These are phyloP conservation scores for Augochlora pura DNA, from an alignment of 1,140 invertebrate species.

Conservation along the genomic window DNA sequence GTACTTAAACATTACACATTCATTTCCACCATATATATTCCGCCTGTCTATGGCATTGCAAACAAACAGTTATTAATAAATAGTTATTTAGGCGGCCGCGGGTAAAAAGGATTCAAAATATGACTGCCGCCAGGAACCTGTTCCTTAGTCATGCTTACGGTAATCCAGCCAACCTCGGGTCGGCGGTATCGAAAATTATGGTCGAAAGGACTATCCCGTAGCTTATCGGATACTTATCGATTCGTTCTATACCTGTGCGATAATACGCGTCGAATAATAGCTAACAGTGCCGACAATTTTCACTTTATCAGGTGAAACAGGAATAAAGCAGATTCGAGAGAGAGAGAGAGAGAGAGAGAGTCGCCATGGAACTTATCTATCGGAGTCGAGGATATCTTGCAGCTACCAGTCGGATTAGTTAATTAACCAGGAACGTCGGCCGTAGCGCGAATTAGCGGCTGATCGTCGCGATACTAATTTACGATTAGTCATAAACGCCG, in stretches of 20 bases:
- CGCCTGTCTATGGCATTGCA: neutral
- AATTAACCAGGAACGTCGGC: conserved; percentile 24
- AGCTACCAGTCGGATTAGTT: conserved; percentile 12
- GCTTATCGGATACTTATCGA: conserved; percentile 8
- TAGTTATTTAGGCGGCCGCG: neutral
- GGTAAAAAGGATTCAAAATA: neutral
- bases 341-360: too few species aligned
- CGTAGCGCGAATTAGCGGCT: conserved; percentile 1
- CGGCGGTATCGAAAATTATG: conserved; percentile 29
- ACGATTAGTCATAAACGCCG: conserved; percentile 24
- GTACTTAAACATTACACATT: neutral
- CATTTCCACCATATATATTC: neutral
- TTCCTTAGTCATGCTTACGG: conserved; percentile 19
- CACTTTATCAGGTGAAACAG: conserved; percentile 1
- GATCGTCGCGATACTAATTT: conserved; percentile 39
- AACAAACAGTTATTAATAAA: neutral
- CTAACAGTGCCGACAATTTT: conserved; percentile 4
- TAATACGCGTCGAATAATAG: conserved; percentile 12
- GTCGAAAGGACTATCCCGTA: neutral
- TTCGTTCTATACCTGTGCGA: conserved; percentile 25
- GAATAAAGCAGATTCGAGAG: too few species aligned
- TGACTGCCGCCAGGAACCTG: neutral
- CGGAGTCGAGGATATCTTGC: neutral
- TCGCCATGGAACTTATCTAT: too few species aligned
- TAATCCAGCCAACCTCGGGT: conserved; percentile 1